These are phyloP conservation scores for Eptatretus burgeri DNA, from an alignment of 2,113 vertebrate species.

Conservation along the genomic window DNA sequence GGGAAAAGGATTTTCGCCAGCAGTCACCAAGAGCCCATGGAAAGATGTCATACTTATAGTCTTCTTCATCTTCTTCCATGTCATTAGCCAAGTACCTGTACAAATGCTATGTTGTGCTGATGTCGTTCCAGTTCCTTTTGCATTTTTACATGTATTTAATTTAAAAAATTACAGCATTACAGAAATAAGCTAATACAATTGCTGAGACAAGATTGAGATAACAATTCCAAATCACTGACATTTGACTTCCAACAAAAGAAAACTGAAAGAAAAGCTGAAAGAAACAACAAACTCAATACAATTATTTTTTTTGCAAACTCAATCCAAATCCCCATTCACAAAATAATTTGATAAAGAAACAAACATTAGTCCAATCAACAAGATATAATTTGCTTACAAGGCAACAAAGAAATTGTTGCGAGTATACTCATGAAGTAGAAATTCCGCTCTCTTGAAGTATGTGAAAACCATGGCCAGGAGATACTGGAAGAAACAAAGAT, in stretches of 20 bases:
- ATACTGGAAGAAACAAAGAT: slow-evolving; percentile 29
- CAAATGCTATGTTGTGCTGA: not conserved
- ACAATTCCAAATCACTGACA: not conserved
- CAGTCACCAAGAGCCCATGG: slow-evolving; percentile 69
- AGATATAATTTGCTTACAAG: slow-evolving; percentile 35
- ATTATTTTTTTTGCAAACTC: no score
- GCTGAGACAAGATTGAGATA: not conserved
- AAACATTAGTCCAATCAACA: no score
- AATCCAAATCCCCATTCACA: no score
- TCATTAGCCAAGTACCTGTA: slow-evolving; percentile 71
- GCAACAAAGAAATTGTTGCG: slow-evolving; percentile 72
- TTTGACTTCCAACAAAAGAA: not conserved
- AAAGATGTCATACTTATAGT: slow-evolving; percentile 72
- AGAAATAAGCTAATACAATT: no score
- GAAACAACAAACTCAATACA: no score
- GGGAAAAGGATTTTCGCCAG: slow-evolving; percentile 48
- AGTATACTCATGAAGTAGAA: slow-evolving; percentile 40
- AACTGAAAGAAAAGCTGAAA: not conserved
- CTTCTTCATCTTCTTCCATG: slow-evolving; percentile 85
- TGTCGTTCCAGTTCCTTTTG: no score
- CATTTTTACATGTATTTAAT: no score
- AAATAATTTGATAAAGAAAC: no score
- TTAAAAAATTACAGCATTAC: no score
- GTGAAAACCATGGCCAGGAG: slow-evolving; percentile 89
- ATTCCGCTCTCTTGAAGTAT: slow-evolving; percentile 82